Conservation (phyloP, 2,888 invertebrate genomes). For the Baronia brevicornis region DNA sequence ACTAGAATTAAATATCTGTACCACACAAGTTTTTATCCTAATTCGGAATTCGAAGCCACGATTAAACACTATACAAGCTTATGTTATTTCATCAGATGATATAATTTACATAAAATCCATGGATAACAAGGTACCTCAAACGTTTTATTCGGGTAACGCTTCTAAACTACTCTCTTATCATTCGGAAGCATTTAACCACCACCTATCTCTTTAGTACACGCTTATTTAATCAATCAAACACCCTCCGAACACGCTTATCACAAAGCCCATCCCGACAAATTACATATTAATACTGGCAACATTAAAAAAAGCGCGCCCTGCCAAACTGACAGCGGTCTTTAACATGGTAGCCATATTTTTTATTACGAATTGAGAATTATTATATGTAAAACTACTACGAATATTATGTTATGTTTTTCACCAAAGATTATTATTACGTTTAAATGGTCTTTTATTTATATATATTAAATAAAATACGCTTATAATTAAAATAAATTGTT, state of each 20-base stretch:
- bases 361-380: no score
- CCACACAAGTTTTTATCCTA: no score
- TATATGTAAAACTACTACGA: no score
- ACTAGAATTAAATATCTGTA: no score
- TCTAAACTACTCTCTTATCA: conserved; percentile 40
- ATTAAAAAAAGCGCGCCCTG: conserved; percentile 53
- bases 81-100: no score
- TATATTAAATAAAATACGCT: no score
- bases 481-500: no score
- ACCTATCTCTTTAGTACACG: conserved; percentile 60
- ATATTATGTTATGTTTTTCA: no score
- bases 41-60: no score
- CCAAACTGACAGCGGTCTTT: conserved; percentile 49
- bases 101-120: neutral
- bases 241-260: conserved; percentile 54
- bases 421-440: no score
- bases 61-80: no score
- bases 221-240: conserved; percentile 71
- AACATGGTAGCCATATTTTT: conserved; percentile 4
- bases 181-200: conserved; percentile 49
- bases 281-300: conserved; percentile 65
- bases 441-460: no score
- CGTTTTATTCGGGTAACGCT: conserved; percentile 20
- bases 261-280: conserved; percentile 62
- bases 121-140: conserved; percentile 13